Evolutionary conservation across 2,888 invertebrate genomes (phyloP).

Genomic region (Rotaria socialis): DNA sequence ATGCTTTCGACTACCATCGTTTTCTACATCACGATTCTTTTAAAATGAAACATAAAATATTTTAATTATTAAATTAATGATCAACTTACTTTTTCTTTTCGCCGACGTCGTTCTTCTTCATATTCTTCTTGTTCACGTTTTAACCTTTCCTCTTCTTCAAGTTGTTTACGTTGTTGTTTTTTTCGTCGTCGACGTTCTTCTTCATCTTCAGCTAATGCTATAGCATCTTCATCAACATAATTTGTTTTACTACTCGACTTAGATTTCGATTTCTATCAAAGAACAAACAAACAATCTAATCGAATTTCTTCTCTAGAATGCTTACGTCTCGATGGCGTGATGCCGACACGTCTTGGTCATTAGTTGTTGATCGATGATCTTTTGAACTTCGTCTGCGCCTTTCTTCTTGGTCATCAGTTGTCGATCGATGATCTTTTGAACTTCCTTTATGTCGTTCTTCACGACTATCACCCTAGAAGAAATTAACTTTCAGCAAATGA

Average conservation of each 20-base stretch:
- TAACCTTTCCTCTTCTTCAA: conserved; percentile 2
- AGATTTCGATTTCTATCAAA: neutral
- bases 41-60: neutral
- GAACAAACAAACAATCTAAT: neutral
- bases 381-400: neutral
- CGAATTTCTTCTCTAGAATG: too few relatives aligned
- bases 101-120: neutral
- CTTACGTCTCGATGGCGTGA: neutral
- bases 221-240: neutral
- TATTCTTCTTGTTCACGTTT: conserved; percentile 21
- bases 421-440: neutral
- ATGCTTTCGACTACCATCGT: neutral
- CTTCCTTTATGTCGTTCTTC: neutral
- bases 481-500: neutral
- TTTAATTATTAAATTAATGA: neutral
- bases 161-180: neutral
- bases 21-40: neutral
- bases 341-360: neutral
- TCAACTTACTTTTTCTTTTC: conserved; percentile 6
- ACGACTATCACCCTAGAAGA: neutral
- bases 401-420: neutral
- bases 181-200: neutral
- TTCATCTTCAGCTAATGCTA: conserved; percentile 10
- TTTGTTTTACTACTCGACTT: neutral
- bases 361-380: neutral